Percentiles rank a stretch among this genome's conserved stretches.
phyloP scores from a whole-genome alignment of 1,140 invertebrate genomes.

The Macrosteles quadrilineatus region DNA sequence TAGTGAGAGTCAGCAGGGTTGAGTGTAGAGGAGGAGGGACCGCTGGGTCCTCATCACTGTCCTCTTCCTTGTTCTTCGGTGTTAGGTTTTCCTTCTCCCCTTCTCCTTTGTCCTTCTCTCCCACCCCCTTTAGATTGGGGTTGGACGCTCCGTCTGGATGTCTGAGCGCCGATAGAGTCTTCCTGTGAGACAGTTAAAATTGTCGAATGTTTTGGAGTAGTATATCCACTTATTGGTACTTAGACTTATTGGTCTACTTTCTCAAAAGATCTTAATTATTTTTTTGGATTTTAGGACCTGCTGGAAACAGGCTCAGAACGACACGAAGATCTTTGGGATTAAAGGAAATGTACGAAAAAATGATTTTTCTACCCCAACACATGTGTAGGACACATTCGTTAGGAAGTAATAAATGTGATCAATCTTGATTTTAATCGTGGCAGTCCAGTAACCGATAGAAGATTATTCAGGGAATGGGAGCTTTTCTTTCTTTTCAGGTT shows the following conservation, averaged over 20 bases:
- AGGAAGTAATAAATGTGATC: too few relatives aligned
- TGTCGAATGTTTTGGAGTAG: constrained; percentile 40
- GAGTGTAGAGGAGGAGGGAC: constrained; percentile 53
- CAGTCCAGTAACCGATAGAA: too few relatives aligned
- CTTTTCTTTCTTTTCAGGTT: too few relatives aligned
- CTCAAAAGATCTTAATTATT: neutral
- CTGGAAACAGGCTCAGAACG: too few relatives aligned
- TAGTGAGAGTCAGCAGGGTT: constrained; percentile 39
- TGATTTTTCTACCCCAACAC: too few relatives aligned
- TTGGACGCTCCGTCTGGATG: constrained; percentile 90
- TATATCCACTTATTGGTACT: neutral
- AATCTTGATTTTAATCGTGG: too few relatives aligned
- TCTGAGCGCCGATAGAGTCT: constrained; percentile 71
- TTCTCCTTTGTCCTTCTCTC: constrained; percentile 60
- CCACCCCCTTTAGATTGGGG: constrained; percentile 65
- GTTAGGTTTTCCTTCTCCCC: constrained; percentile 16
- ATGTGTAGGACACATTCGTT: too few relatives aligned
- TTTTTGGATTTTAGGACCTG: neutral
- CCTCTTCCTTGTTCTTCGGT: constrained; percentile 39
- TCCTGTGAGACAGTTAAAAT: constrained; percentile 30
- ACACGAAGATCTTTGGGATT: too few relatives aligned
- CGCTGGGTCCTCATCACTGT: constrained; percentile 41
- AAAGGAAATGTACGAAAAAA: too few relatives aligned
- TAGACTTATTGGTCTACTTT: neutral
- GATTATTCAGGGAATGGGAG: too few relatives aligned